A percentile compares a stretch with the other conserved stretches of the same genome.
phyloP scores from a whole-genome alignment of 2,888 invertebrate genomes.

The Lampropteryx suffumata region DNA sequence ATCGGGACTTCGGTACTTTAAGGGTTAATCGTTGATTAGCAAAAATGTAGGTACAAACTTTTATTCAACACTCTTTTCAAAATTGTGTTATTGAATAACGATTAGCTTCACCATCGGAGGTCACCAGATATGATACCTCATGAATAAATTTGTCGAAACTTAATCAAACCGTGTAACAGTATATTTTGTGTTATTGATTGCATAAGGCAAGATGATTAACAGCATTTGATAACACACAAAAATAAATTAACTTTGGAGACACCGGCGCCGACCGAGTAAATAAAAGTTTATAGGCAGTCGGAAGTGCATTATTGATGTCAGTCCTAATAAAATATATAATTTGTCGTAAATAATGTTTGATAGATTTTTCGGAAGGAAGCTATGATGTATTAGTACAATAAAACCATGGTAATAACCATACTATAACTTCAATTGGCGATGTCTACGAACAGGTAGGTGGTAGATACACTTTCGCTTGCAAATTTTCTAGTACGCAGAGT shows the following conservation, averaged over 20 bases:
- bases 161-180: conserved; percentile 37
- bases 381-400: conserved; percentile 1
- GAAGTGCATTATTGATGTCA: conserved; percentile 30
- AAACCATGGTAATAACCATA: too few species aligned
- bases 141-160: conserved; percentile 38
- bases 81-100: conserved; percentile 17
- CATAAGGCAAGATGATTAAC: conserved; percentile 33
- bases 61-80: not conserved
- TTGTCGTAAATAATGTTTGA: conserved; percentile 19
- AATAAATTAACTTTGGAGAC: conserved; percentile 20
- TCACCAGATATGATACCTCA: conserved; percentile 31
- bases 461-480: conserved; percentile 65
- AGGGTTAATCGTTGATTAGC: too few species aligned
- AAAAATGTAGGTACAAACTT: not conserved
- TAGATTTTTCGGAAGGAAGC: conserved; percentile 17
- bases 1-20: too few species aligned
- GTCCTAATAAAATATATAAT: conserved; percentile 27
- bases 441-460: conserved; percentile 36
- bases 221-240: conserved; percentile 14
- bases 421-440: conserved; percentile 13
- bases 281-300: conserved; percentile 19
- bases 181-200: conserved; percentile 36
- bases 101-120: conserved; percentile 28
- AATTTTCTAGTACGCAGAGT: conserved; percentile 60
- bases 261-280: conserved; percentile 18